Evolutionary conservation across 2,797 vertebrate genomes (phyloP), one percentile per base, ranked within the genome.

Genomic region (Decapterus maruadsi): DNA sequence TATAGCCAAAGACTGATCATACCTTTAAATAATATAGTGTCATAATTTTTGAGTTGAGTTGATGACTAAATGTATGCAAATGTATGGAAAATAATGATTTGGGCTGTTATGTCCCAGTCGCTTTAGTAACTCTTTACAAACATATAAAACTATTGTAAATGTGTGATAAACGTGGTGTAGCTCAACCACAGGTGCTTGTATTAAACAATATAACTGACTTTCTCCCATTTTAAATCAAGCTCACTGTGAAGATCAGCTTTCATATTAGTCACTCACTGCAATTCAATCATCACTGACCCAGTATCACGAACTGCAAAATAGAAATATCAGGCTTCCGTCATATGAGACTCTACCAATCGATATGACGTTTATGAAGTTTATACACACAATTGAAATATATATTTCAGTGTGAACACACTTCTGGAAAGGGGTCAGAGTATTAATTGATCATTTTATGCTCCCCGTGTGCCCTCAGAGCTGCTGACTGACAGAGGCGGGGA

Each of bases 241-340:
- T n/a, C n/a, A n/a, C n/a, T n/a, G 56, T 80, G 73, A 56, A 77
- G 80, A 91, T 92, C 89, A 66, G 65, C 55, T 93, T 92, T 90
- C 87, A 75, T 60, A 69, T 68, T 36, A 55, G 71, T 63, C 60
- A 53, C 72, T 89, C 69, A 70, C 38, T 76, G 68, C 80, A 84
- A 60, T 82, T 81, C 87, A 77, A 87, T 90, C 75, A 86, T 75
- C 65, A 36, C 62, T 60, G 46, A 73, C 20, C 58, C 45, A 42
- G 67, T 78, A 80, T 90, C 85, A 78, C 19, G 42, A 77, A 38
- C 34, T 48, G 14, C 48, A 45, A 63, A 43, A 61, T 20, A 71
- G 61, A 72, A 63, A 76, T 82, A 76, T 79, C 72, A 66, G 65
- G 42, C 68, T 82, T 57, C 60, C 62, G 70, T 73, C 75, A 80